phyloP scores from a whole-genome alignment of 2,113 vertebrate species.

The Brachypodius melanocephalos region DNA sequence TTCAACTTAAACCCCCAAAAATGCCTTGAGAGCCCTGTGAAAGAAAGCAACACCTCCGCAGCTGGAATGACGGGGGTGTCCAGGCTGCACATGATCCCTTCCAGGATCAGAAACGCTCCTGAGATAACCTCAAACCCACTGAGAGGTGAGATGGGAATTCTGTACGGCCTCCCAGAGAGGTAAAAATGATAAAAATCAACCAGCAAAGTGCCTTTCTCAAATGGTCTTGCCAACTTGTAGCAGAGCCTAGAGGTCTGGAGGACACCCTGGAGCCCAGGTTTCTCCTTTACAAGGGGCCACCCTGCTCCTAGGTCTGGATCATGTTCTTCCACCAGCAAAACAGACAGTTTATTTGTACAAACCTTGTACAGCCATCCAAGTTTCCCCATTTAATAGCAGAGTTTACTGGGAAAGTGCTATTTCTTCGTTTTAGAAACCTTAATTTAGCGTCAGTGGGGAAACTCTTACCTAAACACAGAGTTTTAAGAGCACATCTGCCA shows the following conservation, averaged over 20 bases:
- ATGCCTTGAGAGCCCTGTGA: background rate
- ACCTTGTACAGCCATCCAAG: background rate
- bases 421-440: background rate
- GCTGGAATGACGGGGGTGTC: rapidly evolving
- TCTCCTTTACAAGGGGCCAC: background rate
- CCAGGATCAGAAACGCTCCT: background rate
- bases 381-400: background rate
- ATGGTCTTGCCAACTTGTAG: background rate
- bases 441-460: background rate
- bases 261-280: background rate
- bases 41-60: background rate
- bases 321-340: background rate
- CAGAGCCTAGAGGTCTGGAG: background rate
- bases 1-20: background rate
- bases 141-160: background rate
- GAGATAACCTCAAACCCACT: background rate
- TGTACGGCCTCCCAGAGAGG: background rate
- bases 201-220: background rate
- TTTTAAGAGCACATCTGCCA: background rate
- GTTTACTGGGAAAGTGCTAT: background rate
- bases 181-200: background rate
- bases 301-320: background rate
- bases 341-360: background rate
- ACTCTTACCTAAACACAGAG: background rate
- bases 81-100: background rate